A percentile compares a stretch with the other conserved stretches of the same genome.
Evolutionary conservation across 1,140 invertebrate genomes (phyloP).

Genomic region (Pseudomyrmex gracilis): DNA sequence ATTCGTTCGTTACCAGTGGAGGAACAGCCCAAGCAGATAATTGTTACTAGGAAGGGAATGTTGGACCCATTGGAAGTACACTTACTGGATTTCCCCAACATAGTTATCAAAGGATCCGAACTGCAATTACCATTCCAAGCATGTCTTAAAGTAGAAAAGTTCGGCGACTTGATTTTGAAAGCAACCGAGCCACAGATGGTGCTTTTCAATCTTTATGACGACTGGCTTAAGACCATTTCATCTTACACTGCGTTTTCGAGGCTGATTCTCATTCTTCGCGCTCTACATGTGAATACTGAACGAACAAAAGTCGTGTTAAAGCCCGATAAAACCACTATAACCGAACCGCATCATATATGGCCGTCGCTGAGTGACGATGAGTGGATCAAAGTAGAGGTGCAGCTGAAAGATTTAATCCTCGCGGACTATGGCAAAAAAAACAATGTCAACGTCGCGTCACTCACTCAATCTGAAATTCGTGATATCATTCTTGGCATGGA

Average conservation of each 20-base stretch:
- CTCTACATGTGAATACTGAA: slow-evolving; percentile 99
- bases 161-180: slow-evolving; percentile 99
- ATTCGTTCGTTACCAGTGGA: slow-evolving; percentile 99
- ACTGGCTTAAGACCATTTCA: slow-evolving; percentile 99
- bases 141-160: slow-evolving; percentile 99
- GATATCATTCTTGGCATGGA: slow-evolving; percentile 99
- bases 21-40: slow-evolving; percentile 99
- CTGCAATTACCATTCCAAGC: slow-evolving; percentile 99
- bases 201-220: slow-evolving; percentile 99
- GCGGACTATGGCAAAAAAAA: slow-evolving; percentile 99
- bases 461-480: slow-evolving; percentile 99
- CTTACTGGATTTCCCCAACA: slow-evolving; percentile 99
- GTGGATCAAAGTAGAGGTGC: slow-evolving; percentile 99
- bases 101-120: slow-evolving; percentile 99
- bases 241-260: slow-evolving; percentile 99
- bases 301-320: slow-evolving; percentile 99
- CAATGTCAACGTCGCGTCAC: slow-evolving; percentile 99
- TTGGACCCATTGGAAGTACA: slow-evolving; percentile 99
- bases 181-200: slow-evolving; percentile 99
- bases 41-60: slow-evolving; percentile 99
- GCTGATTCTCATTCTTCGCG: slow-evolving; percentile 97
- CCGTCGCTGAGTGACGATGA: slow-evolving; percentile 98
- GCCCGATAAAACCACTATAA: slow-evolving; percentile 99
- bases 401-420: slow-evolving; percentile 98
- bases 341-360: slow-evolving; percentile 99